Conservation (phyloP, 2,797 vertebrate genomes). For the Avahi laniger region DNA sequence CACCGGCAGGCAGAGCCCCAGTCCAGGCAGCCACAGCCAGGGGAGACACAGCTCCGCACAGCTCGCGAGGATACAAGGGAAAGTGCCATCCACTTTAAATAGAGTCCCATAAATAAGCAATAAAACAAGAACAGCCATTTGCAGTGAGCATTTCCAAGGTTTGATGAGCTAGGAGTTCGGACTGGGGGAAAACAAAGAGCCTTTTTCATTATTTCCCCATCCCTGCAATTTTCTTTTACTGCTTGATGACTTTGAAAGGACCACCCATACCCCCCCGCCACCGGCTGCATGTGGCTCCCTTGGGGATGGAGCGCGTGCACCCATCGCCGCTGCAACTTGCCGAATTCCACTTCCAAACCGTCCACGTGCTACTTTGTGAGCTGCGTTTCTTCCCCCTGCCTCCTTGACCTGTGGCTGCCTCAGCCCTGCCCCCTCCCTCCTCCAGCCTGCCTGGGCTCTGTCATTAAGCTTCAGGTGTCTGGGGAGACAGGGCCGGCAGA, state of each 20-base stretch:
- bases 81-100: constrained; percentile 77
- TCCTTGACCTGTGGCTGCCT: background rate
- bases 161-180: constrained; percentile 79
- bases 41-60: constrained; percentile 58
- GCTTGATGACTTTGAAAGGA: constrained; percentile 63
- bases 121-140: constrained; percentile 77
- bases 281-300: constrained; percentile 28
- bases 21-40: constrained; percentile 65
- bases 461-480: background rate
- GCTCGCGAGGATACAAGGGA: constrained; percentile 37
- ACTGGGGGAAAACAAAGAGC: constrained; percentile 72
- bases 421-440: background rate
- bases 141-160: constrained; percentile 72
- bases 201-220: constrained; percentile 77
- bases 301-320: background rate
- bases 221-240: constrained; percentile 78
- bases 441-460: background rate
- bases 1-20: constrained; percentile 69
- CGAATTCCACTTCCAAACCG: background rate
- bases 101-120: constrained; percentile 80
- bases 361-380: background rate
- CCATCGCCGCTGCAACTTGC: background rate
- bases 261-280: too few relatives aligned
- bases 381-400: background rate
- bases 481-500: background rate